Evolutionary conservation across 2,113 vertebrate genomes (phyloP), one percentile per base, ranked within the genome.

Genomic region (Myiozetetes cayanensis): DNA sequence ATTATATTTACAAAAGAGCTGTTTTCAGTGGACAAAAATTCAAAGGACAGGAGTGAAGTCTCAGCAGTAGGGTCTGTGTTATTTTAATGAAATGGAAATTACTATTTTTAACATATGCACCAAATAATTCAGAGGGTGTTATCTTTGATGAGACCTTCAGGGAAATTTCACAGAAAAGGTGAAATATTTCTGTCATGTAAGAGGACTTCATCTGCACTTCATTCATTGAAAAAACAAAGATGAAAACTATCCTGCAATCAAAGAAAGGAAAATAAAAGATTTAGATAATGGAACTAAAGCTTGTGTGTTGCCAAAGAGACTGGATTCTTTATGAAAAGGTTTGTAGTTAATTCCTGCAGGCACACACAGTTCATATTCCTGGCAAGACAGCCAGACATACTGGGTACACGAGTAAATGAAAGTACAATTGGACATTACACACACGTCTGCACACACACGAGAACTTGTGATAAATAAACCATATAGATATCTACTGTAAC

Each of bases 251-350:
- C 67, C 63, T 84, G 73, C 63, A 91, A 71, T 95, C 85, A 96
- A 93, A 97, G 93, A 83, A 85, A 65, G 46, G 74, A 85, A 97
- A 92, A 96, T 74, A 91, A 96, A 95, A 94, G 93, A 82, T 96
- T 89, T 70, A 87, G 86, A 95, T 96, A 96, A 91, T 80, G 68
- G 82, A 86, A 75, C 70, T 85, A 93, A 92, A 92, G 86, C 63
- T 74, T 89, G 31, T 73, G 65, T 50, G 66, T 89, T 95, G 41
- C 85, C 86, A 74, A 79, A 95, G 82, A 96, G 63, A 88, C 15
- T 11, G 30, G 24, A 43, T 68, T 78, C n/a, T 78, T 78, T 73
- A 74, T 94, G 72, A 90, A 86, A 95, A 72, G 39, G 21, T 79
- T 82, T 92, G 59, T 16, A 90, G 79, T 85, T 94, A 91, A 90